Percentiles rank a stretch among this genome's conserved stretches.
These are phyloP conservation scores for Epirrita christyi DNA, from an alignment of 2,888 invertebrate species.

Conservation along the genomic window DNA sequence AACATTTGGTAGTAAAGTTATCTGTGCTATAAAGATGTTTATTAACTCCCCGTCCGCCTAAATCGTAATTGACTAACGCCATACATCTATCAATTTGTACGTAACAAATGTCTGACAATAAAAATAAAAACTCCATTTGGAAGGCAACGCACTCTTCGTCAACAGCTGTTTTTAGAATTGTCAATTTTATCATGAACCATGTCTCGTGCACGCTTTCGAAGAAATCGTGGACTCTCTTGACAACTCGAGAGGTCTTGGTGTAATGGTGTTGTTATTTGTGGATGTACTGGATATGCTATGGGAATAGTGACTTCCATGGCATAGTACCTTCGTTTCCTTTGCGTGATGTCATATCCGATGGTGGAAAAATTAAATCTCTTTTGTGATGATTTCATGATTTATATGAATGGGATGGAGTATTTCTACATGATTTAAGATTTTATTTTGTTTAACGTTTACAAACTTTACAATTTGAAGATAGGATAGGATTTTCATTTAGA, in stretches of 20 bases:
- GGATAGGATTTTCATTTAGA: no score
- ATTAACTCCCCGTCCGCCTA: not conserved
- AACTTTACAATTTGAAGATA: no score
- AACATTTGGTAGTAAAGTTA: not conserved
- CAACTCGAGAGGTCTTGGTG: slow-evolving; percentile 38
- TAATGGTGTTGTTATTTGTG: slow-evolving; percentile 67
- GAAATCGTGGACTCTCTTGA: slow-evolving; percentile 13
- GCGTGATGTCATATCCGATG: slow-evolving; percentile 71
- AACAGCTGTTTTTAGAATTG: slow-evolving; percentile 78
- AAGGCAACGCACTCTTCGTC: slow-evolving; percentile 65
- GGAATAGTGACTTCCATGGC: slow-evolving; percentile 70
- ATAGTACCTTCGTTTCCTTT: slow-evolving; percentile 69
- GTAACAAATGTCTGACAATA: slow-evolving; percentile 46
- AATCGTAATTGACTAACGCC: slow-evolving; percentile 23
- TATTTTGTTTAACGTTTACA: no score
- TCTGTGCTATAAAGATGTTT: slow-evolving; percentile 7
- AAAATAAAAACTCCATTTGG: slow-evolving; percentile 48
- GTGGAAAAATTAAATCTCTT: not conserved
- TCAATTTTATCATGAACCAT: slow-evolving; percentile 54
- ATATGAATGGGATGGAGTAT: not conserved
- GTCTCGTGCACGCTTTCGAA: slow-evolving; percentile 27
- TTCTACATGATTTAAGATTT: no score
- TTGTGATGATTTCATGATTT: not conserved
- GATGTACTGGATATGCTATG: slow-evolving; percentile 66
- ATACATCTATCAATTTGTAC: slow-evolving; percentile 39